phyloP scores from a whole-genome alignment of 2,113 vertebrate genomes.

The Propithecus coquereli region DNA sequence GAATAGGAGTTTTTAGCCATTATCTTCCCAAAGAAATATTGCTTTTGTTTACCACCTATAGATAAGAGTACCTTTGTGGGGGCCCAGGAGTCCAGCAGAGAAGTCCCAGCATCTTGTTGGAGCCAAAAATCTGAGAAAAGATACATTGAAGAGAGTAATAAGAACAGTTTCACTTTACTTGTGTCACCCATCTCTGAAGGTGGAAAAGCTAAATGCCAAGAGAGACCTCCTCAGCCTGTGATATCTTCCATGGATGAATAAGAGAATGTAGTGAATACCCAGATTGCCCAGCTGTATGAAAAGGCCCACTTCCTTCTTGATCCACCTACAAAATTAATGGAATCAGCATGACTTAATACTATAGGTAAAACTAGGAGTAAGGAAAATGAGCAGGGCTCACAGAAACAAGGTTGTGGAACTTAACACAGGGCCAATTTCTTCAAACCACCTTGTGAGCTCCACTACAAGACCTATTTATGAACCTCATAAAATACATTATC shows the following conservation, averaged over 20 bases:
- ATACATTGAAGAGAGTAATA: background rate
- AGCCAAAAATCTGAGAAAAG: background rate
- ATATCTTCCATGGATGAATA: background rate
- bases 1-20: background rate
- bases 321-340: background rate
- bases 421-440: background rate
- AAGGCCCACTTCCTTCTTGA: background rate
- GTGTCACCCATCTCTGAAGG: background rate
- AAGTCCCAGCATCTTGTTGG: background rate
- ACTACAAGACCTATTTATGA: background rate
- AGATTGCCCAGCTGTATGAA: background rate
- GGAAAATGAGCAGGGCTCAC: background rate
- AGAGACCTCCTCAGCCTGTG: background rate
- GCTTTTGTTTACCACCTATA: background rate
- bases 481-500: background rate
- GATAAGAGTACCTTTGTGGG: background rate
- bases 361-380: background rate
- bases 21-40: background rate
- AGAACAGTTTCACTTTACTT: background rate
- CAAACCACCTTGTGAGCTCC: background rate
- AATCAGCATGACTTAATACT: background rate
- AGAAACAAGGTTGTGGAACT: background rate
- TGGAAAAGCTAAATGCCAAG: background rate
- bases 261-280: background rate
- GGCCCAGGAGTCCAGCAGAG: background rate